Base-by-base conservation (phyloP, 2,888 invertebrate genomes). In the Drosophila barbarae region DNA sequence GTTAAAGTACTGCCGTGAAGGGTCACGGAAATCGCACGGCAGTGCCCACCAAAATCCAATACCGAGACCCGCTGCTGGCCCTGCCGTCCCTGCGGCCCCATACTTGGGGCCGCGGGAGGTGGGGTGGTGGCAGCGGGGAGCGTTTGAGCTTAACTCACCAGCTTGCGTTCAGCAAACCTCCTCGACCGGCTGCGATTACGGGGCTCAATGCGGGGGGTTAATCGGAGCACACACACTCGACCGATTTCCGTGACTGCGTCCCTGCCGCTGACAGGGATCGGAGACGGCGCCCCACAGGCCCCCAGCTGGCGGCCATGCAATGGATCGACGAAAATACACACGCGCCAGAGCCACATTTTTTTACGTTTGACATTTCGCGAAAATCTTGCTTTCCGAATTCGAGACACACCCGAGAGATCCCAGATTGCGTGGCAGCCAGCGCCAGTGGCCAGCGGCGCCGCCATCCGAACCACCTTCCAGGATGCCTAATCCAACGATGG, bases 121-220 rank as follows among this genome's bases (percentile, higher is more conserved):
- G 52, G 63, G 38, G 39, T 59, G 23, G 23, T 18, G 34, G 59
- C 55, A 30, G 32, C 34, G 32, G 32, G 42, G 54, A 30, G 7
- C 35, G 47, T 32, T 56, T 59, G 69, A 69, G 64, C 71, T 69
- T 67, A 51, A 46, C 36, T 41, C 47, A 69, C 46, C 44, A 50
- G 32, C 49, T 77, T 85, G 42, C 41, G 76, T 85, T 84, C 65
- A 69, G 68, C 77, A 71, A 78, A 83, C 68, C 78, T 73, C 74
- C 76, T 79, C 59, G 76, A 63, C 83, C 74, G 73, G 78, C 77
- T 82, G 82, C 76, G 68, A 72, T 85, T 83, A 87, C 77, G 87
- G 87, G 87, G 87, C 87, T 87, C 87, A 77, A 83, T 87, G 86
- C 74, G 61, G 53, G 74, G 46, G 77, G 76, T 83, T 85, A 77